A percentile compares a stretch with the other conserved stretches of the same genome.
These are phyloP conservation scores for Plodia interpunctella DNA, from an alignment of 1,140 invertebrate genomes.

Conservation along the genomic window DNA sequence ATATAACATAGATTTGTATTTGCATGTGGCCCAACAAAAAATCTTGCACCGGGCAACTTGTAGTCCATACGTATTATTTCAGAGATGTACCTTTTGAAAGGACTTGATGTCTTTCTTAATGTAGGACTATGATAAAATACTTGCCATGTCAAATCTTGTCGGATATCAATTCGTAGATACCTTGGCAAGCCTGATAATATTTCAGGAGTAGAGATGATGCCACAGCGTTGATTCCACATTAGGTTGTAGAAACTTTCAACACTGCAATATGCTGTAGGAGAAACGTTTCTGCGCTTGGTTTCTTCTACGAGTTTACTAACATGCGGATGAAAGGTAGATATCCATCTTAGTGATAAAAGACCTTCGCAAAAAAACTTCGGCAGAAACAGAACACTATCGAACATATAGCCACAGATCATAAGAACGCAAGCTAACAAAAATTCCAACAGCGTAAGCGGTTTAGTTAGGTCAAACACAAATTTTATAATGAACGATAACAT, in stretches of 20 bases:
- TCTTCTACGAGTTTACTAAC: slow-evolving; percentile 46
- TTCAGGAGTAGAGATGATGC: slow-evolving; percentile 48
- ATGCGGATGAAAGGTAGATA: slow-evolving; percentile 35
- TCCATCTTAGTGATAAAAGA: slow-evolving; percentile 35
- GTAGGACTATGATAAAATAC: slow-evolving; percentile 59
- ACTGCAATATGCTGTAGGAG: slow-evolving; percentile 33
- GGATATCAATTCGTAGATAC: slow-evolving; percentile 51
- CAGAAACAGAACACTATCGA: slow-evolving; percentile 35
- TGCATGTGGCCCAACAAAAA: slow-evolving; percentile 43
- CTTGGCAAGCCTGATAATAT: slow-evolving; percentile 44
- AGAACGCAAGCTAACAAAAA: slow-evolving; percentile 32
- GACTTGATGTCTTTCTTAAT: slow-evolving; percentile 42
- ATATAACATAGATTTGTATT: slow-evolving; percentile 50
- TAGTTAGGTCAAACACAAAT: slow-evolving; percentile 37
- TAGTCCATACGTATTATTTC: slow-evolving; percentile 46
- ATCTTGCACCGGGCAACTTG: slow-evolving; percentile 52
- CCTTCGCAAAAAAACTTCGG: slow-evolving; percentile 52
- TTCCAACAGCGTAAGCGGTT: slow-evolving; percentile 43
- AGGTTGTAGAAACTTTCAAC: slow-evolving; percentile 50
- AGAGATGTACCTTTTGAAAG: slow-evolving; percentile 49
- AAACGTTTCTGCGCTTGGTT: slow-evolving; percentile 45
- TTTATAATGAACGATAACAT: slow-evolving; percentile 36
- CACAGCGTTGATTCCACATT: slow-evolving; percentile 50
- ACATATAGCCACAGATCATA: slow-evolving; percentile 34
- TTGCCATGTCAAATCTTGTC: slow-evolving; percentile 53